Conservation (phyloP, 2,888 invertebrate species). For the Rhagonycha fulva region DNA sequence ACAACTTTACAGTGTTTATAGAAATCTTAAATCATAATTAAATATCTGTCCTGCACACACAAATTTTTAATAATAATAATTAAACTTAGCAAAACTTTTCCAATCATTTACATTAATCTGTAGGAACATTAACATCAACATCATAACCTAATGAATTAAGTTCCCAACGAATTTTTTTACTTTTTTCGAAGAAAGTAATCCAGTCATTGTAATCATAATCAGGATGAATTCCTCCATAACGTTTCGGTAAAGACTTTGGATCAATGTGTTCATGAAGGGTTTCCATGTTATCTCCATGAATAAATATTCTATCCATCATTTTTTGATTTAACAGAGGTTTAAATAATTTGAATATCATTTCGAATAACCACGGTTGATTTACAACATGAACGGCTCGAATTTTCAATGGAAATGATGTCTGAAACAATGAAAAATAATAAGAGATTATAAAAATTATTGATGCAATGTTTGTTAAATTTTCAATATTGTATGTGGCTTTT, state of each 20-base stretch:
- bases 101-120: neutral
- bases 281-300: constrained; percentile 74
- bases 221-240: constrained; percentile 66
- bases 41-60: neutral
- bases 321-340: constrained; percentile 72
- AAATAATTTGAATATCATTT: constrained; percentile 76
- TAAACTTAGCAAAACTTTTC: neutral
- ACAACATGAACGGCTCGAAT: constrained; percentile 77
- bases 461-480: too few species aligned
- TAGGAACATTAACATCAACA: neutral
- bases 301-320: constrained; percentile 66
- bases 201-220: constrained; percentile 77
- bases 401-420: constrained; percentile 75
- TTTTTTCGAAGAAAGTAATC: constrained; percentile 66
- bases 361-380: constrained; percentile 82
- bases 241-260: constrained; percentile 71
- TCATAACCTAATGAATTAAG: constrained; percentile 62
- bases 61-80: neutral
- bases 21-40: neutral
- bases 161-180: constrained; percentile 64
- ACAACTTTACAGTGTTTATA: neutral
- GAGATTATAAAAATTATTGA: too few species aligned
- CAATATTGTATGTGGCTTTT: too few species aligned
- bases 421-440: constrained; percentile 38
- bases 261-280: constrained; percentile 76